These are phyloP conservation scores for Phengaris alcon DNA, from an alignment of 2,888 invertebrate species.

Conservation along the genomic window DNA sequence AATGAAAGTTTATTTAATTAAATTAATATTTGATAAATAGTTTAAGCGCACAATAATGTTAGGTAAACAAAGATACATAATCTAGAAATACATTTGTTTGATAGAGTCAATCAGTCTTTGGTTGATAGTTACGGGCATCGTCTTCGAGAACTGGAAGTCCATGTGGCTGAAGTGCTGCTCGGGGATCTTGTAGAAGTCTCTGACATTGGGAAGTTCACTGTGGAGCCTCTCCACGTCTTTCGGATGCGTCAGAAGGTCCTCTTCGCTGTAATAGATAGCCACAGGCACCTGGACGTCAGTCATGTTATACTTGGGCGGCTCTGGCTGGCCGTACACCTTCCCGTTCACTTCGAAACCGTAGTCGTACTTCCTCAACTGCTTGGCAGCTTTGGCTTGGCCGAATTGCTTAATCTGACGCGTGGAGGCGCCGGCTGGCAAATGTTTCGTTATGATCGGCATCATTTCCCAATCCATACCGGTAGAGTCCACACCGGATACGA, in stretches of 20 bases:
- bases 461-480: conserved; percentile 74
- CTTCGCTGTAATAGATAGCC: conserved; percentile 64
- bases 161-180: conserved; percentile 68
- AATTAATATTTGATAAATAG: not conserved
- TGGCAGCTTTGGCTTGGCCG: conserved; percentile 68
- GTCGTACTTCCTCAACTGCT: conserved; percentile 63
- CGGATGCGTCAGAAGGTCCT: conserved; percentile 83
- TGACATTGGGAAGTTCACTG: conserved; percentile 76
- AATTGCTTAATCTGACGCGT: conserved; percentile 76
- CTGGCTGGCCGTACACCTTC: conserved; percentile 56
- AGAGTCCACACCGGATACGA: conserved; percentile 80
- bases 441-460: conserved; percentile 74
- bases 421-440: conserved; percentile 80
- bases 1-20: not conserved
- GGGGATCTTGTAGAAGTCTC: conserved; percentile 76
- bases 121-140: conserved; percentile 60
- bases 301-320: conserved; percentile 64
- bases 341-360: conserved; percentile 59
- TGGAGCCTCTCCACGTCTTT: conserved; percentile 79
- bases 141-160: conserved; percentile 69
- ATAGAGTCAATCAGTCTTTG: conserved; percentile 60
- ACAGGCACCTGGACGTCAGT: conserved; percentile 63
- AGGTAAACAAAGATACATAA: conserved; percentile 35
- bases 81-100: conserved; percentile 42
- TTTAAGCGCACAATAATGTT: conserved; percentile 3